These are phyloP conservation scores for Carcinoscorpius rotundicauda DNA, from an alignment of 1,140 invertebrate species.

Conservation along the genomic window DNA sequence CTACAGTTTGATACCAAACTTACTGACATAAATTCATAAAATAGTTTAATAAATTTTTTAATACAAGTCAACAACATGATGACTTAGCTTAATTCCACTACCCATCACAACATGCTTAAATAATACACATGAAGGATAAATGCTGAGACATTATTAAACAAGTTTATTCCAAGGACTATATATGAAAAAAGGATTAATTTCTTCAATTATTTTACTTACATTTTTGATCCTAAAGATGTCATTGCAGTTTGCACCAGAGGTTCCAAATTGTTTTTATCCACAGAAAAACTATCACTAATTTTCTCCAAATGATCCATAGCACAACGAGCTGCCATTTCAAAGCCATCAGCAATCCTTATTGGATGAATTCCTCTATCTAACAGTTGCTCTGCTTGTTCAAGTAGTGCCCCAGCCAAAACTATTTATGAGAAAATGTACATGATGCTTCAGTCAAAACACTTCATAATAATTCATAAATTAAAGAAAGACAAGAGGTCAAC, in stretches of 20 bases:
- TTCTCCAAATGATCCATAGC: slow-evolving; percentile 75
- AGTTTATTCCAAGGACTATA: too few species aligned
- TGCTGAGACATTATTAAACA: too few species aligned
- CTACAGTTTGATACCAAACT: too few species aligned
- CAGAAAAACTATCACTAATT: slow-evolving; percentile 79
- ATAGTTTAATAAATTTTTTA: too few species aligned
- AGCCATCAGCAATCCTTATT: slow-evolving; percentile 97
- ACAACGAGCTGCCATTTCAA: slow-evolving; percentile 87
- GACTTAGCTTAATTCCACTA: too few species aligned
- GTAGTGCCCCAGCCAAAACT: slow-evolving; percentile 74
- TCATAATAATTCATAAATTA: slow-evolving; percentile 7
- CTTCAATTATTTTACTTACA: slow-evolving; percentile 42
- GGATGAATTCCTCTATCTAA: slow-evolving; percentile 97
- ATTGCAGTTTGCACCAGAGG: slow-evolving; percentile 88
- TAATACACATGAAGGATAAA: too few species aligned
- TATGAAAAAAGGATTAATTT: too few species aligned
- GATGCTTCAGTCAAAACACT: not conserved
- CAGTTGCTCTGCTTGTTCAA: slow-evolving; percentile 88
- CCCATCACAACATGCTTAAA: too few species aligned
- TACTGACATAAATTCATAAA: too few species aligned
- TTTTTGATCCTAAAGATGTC: slow-evolving; percentile 99
- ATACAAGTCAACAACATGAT: too few species aligned
- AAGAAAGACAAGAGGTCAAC: not conserved
- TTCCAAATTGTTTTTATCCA: slow-evolving; percentile 68
- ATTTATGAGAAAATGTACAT: slow-evolving; percentile 3